These are phyloP conservation scores for Pseudorasbora parva DNA, from an alignment of 2,113 vertebrate species.

Conservation along the genomic window DNA sequence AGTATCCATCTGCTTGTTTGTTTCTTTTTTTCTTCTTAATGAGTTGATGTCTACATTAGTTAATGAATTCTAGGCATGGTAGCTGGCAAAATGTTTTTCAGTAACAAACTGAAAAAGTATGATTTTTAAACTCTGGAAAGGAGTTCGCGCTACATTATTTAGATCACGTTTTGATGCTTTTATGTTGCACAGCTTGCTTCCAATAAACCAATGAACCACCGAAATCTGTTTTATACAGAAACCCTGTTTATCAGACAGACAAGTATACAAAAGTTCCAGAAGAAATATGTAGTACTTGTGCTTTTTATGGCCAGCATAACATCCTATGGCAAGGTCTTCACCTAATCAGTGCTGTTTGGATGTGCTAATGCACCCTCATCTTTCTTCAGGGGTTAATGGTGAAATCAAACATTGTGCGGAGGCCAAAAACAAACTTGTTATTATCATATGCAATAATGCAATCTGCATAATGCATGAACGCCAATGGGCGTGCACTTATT, in stretches of 20 bases:
- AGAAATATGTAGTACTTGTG: slow-evolving; percentile 3
- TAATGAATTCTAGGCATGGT: slow-evolving; percentile 56
- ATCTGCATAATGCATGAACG: slow-evolving; percentile 10
- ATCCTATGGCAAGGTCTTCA: slow-evolving; percentile 36
- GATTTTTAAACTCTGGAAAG: slow-evolving; percentile 7
- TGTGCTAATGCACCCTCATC: slow-evolving; percentile 58
- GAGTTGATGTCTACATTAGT: slow-evolving; percentile 65
- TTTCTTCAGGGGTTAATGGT: slow-evolving; percentile 52
- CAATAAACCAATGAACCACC: slow-evolving; percentile 16
- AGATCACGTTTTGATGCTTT: slow-evolving; percentile 17
- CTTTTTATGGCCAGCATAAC: slow-evolving; percentile 38
- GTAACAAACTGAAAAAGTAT: slow-evolving; percentile 33
- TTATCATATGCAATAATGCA: slow-evolving; percentile 24
- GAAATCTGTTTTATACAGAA: neutral
- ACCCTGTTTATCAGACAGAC: neutral
- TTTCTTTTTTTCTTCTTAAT: slow-evolving; percentile 54
- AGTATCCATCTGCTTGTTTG: slow-evolving; percentile 63
- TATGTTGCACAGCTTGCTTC: slow-evolving; percentile 15
- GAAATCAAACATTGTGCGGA: slow-evolving; percentile 56
- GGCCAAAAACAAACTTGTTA: slow-evolving; percentile 33
- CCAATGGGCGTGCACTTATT: slow-evolving; percentile 12
- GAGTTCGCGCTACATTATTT: slow-evolving; percentile 6
- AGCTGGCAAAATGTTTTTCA: slow-evolving; percentile 55
- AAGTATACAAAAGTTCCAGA: slow-evolving; percentile 4
- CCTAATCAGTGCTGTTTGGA: slow-evolving; percentile 56